Conservation (phyloP, 1,140 invertebrate species). For the Gryon sp. region DNA sequence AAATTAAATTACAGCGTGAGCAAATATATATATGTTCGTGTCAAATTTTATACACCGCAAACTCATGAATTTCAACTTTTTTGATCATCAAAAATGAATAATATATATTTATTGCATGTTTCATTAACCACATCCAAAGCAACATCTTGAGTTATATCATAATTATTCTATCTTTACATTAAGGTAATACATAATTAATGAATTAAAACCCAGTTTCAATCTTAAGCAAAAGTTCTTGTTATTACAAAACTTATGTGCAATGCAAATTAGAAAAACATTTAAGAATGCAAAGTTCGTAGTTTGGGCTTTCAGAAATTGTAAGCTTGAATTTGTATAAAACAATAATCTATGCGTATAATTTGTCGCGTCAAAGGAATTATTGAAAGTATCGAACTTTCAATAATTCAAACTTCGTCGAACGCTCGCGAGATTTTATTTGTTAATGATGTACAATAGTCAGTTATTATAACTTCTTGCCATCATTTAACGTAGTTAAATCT, state of each 20-base stretch:
- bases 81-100: neutral
- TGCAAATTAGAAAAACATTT: neutral
- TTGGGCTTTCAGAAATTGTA: too few relatives aligned
- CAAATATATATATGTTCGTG: neutral
- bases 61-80: neutral
- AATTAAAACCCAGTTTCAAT: too few relatives aligned
- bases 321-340: too few relatives aligned
- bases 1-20: neutral
- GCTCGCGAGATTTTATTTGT: neutral
- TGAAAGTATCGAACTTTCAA: neutral
- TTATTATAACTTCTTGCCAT: neutral
- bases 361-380: neutral
- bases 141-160: neutral
- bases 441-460: neutral
- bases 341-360: neutral
- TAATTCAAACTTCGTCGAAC: neutral
- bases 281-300: too few relatives aligned
- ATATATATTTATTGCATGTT: too few relatives aligned
- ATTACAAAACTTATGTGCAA: neutral
- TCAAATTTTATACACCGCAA: neutral
- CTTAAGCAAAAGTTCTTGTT: too few relatives aligned
- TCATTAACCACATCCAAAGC: too few relatives aligned
- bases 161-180: too few relatives aligned
- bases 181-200: too few relatives aligned
- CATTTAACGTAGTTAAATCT: neutral